Conservation (phyloP, 2,888 invertebrate genomes). For the Drosophila differens region DNA sequence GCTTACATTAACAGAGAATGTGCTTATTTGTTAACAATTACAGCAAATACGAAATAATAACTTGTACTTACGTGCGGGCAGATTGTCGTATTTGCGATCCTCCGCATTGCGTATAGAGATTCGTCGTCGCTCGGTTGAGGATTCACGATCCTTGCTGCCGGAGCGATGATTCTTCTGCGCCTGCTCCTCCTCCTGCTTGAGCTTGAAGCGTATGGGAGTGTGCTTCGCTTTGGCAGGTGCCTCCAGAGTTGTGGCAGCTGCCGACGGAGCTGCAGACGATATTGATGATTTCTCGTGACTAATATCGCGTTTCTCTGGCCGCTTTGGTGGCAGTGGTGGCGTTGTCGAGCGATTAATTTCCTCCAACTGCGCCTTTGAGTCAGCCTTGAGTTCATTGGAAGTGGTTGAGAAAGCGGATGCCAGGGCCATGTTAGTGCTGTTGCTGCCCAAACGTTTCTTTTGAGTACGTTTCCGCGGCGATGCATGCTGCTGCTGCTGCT, state of each 20-base stretch:
- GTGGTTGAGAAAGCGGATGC: constrained; percentile 18
- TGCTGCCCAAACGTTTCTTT: constrained; percentile 30
- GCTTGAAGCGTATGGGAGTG: constrained; percentile 83
- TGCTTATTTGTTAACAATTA: neutral
- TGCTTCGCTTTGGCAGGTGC: constrained; percentile 77
- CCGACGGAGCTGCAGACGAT: constrained; percentile 14
- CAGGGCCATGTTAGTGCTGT: constrained; percentile 6
- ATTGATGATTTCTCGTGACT: constrained; percentile 40
- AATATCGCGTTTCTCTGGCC: constrained; percentile 40
- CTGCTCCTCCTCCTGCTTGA: constrained; percentile 69
- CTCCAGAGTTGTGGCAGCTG: constrained; percentile 6
- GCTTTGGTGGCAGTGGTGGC: constrained; percentile 77
- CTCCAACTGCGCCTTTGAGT: constrained; percentile 34
- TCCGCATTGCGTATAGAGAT: constrained; percentile 86
- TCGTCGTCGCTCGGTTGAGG: constrained; percentile 75
- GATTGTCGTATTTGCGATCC: constrained; percentile 87
- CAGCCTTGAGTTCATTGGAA: constrained; percentile 48
- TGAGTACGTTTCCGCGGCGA: constrained; percentile 51
- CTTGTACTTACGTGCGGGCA: constrained; percentile 87
- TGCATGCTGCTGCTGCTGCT: neutral
- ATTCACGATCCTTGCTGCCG: constrained; percentile 59
- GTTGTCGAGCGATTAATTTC: constrained; percentile 77
- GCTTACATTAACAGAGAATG: neutral
- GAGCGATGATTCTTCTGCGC: constrained; percentile 54
- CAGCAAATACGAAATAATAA: neutral